These are phyloP conservation scores for Enteromius anoplus DNA, from an alignment of 2,797 vertebrate species.

Conservation along the genomic window DNA sequence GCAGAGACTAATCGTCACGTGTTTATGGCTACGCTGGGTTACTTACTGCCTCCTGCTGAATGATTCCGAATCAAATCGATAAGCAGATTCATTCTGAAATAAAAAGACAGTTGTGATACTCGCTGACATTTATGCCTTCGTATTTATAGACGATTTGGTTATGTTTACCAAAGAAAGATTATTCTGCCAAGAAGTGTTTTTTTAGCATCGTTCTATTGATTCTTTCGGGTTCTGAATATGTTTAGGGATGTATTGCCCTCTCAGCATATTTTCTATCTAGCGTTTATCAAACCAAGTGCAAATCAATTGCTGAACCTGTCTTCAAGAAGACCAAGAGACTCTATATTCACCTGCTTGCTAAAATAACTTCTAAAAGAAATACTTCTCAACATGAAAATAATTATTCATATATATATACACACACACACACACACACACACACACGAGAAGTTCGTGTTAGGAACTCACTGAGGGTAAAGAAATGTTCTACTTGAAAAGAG, in stretches of 20 bases:
- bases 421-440: neutral
- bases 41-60: slow-evolving; percentile 14
- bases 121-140: slow-evolving; percentile 29
- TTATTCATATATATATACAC: neutral
- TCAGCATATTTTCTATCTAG: slow-evolving; percentile 25
- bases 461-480: slow-evolving; percentile 42
- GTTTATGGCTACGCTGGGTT: neutral
- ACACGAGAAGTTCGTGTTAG: neutral
- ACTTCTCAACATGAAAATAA: neutral
- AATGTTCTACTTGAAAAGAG: slow-evolving; percentile 53
- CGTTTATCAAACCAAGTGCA: slow-evolving; percentile 26
- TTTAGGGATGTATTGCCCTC: slow-evolving; percentile 23
- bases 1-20: neutral
- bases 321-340: neutral
- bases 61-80: slow-evolving; percentile 40
- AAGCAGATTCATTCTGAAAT: slow-evolving; percentile 41
- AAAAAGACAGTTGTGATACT: slow-evolving; percentile 26
- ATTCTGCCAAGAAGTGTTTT: slow-evolving; percentile 36
- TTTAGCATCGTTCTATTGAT: slow-evolving; percentile 37
- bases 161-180: slow-evolving; percentile 45
- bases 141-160: slow-evolving; percentile 41
- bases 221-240: slow-evolving; percentile 2
- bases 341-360: neutral
- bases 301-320: slow-evolving; percentile 19
- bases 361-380: slow-evolving; percentile 17